These are phyloP conservation scores for Synanthedon myopaeformis DNA, from an alignment of 2,888 invertebrate genomes.

Conservation along the genomic window DNA sequence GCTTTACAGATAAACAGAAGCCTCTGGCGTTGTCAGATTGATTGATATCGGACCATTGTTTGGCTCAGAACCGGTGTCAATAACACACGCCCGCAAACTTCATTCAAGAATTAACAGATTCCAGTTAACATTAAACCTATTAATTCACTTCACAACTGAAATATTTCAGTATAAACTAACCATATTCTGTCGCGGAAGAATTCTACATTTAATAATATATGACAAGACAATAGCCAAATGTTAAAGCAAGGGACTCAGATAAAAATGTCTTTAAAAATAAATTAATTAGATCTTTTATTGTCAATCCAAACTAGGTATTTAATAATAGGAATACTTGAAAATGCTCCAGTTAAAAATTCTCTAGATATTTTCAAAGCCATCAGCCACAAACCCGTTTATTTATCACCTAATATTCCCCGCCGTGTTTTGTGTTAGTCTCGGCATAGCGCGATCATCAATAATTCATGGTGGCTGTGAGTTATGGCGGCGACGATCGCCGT, in stretches of 20 bases:
- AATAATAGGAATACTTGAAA: too few relatives aligned
- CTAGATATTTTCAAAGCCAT: background rate
- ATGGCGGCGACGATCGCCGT: constrained; percentile 36
- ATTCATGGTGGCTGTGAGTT: constrained; percentile 48
- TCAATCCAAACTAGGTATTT: too few relatives aligned
- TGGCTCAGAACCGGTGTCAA: constrained; percentile 7
- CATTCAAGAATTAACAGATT: too few relatives aligned
- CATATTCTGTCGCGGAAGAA: too few relatives aligned
- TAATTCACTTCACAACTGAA: background rate
- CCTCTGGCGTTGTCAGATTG: constrained; percentile 7
- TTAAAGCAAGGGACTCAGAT: too few relatives aligned
- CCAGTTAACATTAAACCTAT: too few relatives aligned
- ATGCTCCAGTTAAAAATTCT: too few relatives aligned
- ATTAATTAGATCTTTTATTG: too few relatives aligned
- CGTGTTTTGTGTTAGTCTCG: constrained; percentile 6
- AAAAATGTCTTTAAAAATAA: too few relatives aligned
- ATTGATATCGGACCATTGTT: constrained; percentile 11
- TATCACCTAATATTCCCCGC: constrained; percentile 20
- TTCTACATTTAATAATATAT: too few relatives aligned
- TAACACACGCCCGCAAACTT: constrained; percentile 1
- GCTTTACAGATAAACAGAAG: background rate
- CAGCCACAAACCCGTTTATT: constrained; percentile 13
- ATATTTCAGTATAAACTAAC: background rate
- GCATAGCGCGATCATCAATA: constrained; percentile 40
- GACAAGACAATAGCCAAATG: too few relatives aligned